These are phyloP conservation scores for Trissolcus basalis DNA, from an alignment of 1,140 invertebrate genomes.

Conservation along the genomic window DNA sequence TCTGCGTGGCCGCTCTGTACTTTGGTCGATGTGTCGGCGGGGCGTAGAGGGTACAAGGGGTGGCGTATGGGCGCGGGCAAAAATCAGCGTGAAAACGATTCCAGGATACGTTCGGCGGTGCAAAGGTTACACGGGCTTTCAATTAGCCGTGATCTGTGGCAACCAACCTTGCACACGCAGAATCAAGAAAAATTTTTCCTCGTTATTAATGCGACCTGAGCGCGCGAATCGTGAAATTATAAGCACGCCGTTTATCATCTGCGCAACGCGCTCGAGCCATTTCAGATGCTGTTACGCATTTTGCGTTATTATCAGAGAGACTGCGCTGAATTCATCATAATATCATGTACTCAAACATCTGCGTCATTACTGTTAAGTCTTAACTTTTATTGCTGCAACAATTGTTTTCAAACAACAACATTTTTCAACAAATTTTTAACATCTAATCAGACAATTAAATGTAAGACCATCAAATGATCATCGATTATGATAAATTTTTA, in stretches of 20 bases:
- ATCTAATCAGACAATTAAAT: too few species aligned
- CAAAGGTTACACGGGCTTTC: conserved; percentile 57
- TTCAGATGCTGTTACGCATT: conserved; percentile 37
- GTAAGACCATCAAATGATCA: too few species aligned
- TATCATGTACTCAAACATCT: too few species aligned
- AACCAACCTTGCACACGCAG: conserved; percentile 20
- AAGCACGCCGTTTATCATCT: conserved; percentile 51
- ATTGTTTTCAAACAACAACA: too few species aligned
- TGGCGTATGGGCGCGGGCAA: conserved; percentile 20
- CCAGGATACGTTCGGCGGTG: conserved; percentile 42
- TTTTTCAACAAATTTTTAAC: too few species aligned
- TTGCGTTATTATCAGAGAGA: too few species aligned
- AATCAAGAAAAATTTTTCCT: conserved; percentile 21
- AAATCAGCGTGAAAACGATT: conserved; percentile 62
- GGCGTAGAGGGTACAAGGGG: neutral
- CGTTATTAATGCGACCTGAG: conserved; percentile 44
- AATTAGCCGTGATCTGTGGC: conserved; percentile 57
- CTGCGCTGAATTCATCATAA: too few species aligned
- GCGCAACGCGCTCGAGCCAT: conserved; percentile 28
- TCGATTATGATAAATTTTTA: too few species aligned
- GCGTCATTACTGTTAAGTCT: too few species aligned
- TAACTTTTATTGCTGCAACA: too few species aligned
- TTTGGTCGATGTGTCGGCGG: conserved; percentile 41
- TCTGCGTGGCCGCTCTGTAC: conserved; percentile 39
- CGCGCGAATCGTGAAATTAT: conserved; percentile 50